phyloP scores from a whole-genome alignment of 2,888 invertebrate genomes.

The Brachyopa scutellaris region DNA sequence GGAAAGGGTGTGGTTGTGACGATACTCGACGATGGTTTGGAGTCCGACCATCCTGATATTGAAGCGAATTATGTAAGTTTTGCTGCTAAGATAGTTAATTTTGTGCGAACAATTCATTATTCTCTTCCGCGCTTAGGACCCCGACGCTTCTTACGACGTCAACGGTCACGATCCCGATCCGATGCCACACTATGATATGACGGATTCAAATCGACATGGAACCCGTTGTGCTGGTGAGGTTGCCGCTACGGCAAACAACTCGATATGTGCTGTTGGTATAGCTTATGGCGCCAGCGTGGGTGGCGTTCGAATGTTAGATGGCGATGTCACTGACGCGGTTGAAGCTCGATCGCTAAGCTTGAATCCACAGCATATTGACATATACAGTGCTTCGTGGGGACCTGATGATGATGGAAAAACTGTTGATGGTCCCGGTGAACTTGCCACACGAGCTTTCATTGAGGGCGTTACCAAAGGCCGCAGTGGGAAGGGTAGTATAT shows the following conservation, averaged over 20 bases:
- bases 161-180: slow-evolving; percentile 98
- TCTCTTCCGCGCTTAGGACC: slow-evolving; percentile 86
- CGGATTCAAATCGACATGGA: slow-evolving; percentile 97
- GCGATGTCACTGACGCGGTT: slow-evolving; percentile 99
- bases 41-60: slow-evolving; percentile 97
- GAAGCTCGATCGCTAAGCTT: slow-evolving; percentile 97
- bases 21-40: slow-evolving; percentile 97
- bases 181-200: slow-evolving; percentile 97
- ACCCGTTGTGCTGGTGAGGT: slow-evolving; percentile 99
- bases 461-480: slow-evolving; percentile 98
- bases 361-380: slow-evolving; percentile 98
- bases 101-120: not conserved
- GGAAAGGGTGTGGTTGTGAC: slow-evolving; percentile 97
- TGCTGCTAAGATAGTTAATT: no score
- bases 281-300: slow-evolving; percentile 97
- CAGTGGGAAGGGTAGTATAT: slow-evolving; percentile 96
- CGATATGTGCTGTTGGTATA: slow-evolving; percentile 97
- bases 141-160: slow-evolving; percentile 97
- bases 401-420: slow-evolving; percentile 99
- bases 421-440: slow-evolving; percentile 97
- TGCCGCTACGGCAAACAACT: slow-evolving; percentile 98
- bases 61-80: slow-evolving; percentile 94
- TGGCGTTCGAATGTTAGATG: slow-evolving; percentile 98
- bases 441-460: slow-evolving; percentile 96
- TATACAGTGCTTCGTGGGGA: slow-evolving; percentile 99